A percentile compares a stretch with the other conserved stretches of the same genome.
phyloP scores from a whole-genome alignment of 2,113 vertebrate genomes.

The Colaptes auratus region DNA sequence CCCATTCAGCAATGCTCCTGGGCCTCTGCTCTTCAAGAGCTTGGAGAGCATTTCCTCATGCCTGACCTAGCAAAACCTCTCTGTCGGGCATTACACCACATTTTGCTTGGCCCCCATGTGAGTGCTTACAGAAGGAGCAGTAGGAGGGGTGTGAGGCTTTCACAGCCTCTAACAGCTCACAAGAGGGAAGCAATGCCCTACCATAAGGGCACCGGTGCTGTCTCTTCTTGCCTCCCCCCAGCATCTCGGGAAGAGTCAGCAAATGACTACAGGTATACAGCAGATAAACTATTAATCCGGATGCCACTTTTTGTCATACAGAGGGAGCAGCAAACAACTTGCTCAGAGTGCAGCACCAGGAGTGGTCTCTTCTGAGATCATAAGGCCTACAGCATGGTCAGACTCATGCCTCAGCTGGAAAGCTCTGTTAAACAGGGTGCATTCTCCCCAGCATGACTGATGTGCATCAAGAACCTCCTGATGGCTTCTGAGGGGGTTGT shows the following conservation, averaged over 20 bases:
- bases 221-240: neutral
- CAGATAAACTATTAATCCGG: neutral
- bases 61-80: neutral
- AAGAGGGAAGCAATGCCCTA: neutral
- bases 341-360: neutral
- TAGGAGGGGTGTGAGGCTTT: neutral
- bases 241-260: neutral
- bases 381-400: neutral
- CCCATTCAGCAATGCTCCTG: constrained; percentile 28
- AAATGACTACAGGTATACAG: neutral
- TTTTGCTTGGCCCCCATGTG: neutral
- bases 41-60: neutral
- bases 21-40: neutral
- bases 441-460: neutral
- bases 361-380: neutral
- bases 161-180: neutral
- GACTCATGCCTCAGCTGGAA: neutral
- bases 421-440: neutral
- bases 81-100: neutral
- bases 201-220: neutral
- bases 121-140: neutral
- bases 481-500: neutral
- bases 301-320: neutral
- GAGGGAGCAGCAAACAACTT: neutral
- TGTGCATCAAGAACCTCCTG: neutral